Evolutionary conservation across 2,797 vertebrate genomes (phyloP).

Genomic region (Semotilus atromaculatus): DNA sequence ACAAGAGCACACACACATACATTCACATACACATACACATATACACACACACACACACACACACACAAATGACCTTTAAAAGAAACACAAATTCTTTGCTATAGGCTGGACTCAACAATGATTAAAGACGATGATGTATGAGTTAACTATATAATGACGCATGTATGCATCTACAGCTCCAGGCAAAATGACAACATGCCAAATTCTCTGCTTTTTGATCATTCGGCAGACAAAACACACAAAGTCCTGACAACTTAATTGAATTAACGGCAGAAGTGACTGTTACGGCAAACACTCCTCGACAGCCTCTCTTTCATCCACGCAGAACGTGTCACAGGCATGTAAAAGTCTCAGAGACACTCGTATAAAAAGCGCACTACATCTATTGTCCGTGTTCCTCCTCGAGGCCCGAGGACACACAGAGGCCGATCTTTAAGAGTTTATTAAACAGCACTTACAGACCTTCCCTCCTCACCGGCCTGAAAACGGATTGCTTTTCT

Average conservation of each 20-base stretch:
- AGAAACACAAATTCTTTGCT: neutral
- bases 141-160: neutral
- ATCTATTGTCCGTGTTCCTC: neutral
- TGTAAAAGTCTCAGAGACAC: conserved; percentile 15
- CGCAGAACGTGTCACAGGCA: neutral
- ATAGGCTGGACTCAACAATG: neutral
- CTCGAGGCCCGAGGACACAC: conserved; percentile 12
- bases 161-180: neutral
- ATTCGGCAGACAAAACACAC: neutral
- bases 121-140: neutral
- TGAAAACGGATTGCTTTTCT: conserved; percentile 34
- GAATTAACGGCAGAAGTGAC: conserved; percentile 19
- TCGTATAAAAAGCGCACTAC: neutral
- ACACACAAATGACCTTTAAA: neutral
- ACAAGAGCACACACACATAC: too few relatives aligned
- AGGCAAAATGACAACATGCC: neutral
- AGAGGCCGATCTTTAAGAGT: conserved; percentile 28
- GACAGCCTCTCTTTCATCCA: conserved; percentile 20
- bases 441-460: conserved; percentile 47
- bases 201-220: neutral
- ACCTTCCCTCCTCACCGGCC: conserved; percentile 34
- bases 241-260: conserved; percentile 45
- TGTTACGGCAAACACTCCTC: neutral
- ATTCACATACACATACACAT: too few relatives aligned
- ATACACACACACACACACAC: too few relatives aligned